Conservation (phyloP, 2,113 vertebrate species). For the Menura novaehollandiae region DNA sequence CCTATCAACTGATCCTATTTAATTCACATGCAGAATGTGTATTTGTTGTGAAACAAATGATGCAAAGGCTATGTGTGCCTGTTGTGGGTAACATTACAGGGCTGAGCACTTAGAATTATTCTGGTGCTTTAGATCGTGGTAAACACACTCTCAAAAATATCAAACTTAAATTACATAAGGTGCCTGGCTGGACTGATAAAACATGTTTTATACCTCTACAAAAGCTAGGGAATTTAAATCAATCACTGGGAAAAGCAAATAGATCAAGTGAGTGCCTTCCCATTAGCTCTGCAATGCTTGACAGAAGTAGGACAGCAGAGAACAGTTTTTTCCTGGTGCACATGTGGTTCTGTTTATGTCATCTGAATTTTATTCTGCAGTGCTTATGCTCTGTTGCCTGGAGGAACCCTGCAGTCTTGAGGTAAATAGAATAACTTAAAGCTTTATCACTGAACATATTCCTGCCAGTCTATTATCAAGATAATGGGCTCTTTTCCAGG, state of each 20-base stretch:
- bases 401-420: slow-evolving; percentile 47
- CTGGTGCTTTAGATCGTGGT: background rate
- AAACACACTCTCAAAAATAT: background rate
- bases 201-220: background rate
- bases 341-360: slow-evolving; percentile 49
- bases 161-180: background rate
- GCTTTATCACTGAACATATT: slow-evolving; percentile 1
- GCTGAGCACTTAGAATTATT: background rate
- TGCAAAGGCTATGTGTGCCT: background rate
- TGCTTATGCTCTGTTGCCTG: slow-evolving; percentile 32
- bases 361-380: slow-evolving; percentile 51
- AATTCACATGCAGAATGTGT: background rate
- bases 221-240: background rate
- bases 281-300: slow-evolving; percentile 52
- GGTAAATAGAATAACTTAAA: slow-evolving; percentile 40
- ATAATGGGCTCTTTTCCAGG: background rate
- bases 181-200: background rate
- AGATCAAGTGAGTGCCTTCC: slow-evolving; percentile 49
- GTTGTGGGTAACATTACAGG: background rate
- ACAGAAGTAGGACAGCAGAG: slow-evolving; percentile 73
- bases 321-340: slow-evolving; percentile 34
- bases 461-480: background rate
- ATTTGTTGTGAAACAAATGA: background rate
- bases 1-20: background rate
- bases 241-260: slow-evolving; percentile 46